Percentiles rank a stretch among this genome's conserved stretches.
These are phyloP conservation scores for Poeciliopsis infans DNA, from an alignment of 2,797 vertebrate genomes.

Conservation along the genomic window DNA sequence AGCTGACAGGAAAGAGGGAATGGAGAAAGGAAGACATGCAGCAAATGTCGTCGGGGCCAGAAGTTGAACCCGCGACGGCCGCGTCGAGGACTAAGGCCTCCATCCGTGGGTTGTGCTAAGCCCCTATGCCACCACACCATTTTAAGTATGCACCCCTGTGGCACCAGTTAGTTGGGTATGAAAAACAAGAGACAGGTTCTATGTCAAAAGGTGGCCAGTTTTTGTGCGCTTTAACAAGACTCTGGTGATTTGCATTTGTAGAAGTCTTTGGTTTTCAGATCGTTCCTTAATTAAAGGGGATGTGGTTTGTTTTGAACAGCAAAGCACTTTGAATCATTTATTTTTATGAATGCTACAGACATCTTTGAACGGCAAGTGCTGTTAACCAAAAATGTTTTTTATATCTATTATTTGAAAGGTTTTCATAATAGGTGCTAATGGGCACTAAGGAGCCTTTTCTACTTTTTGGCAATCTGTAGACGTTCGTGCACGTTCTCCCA, in stretches of 20 bases:
- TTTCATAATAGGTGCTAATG: neutral
- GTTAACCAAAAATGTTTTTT: slow-evolving; percentile 32
- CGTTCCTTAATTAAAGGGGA: neutral
- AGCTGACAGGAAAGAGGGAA: no score
- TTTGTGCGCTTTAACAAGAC: slow-evolving; percentile 52
- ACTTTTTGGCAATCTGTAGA: slow-evolving; percentile 86
- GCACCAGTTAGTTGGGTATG: slow-evolving; percentile 8
- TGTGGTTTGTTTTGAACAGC: neutral
- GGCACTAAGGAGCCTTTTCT: slow-evolving; percentile 25
- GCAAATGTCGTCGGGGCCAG: no score
- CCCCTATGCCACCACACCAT: neutral
- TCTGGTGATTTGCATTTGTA: slow-evolving; percentile 2
- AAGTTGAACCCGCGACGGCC: no score
- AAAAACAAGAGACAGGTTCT: slow-evolving; percentile 28
- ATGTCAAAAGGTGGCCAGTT: slow-evolving; percentile 15
- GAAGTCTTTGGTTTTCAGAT: neutral
- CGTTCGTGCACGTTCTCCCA: slow-evolving; percentile 95
- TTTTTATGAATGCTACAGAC: slow-evolving; percentile 8
- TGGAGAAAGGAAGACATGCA: no score
- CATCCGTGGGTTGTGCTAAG: no score
- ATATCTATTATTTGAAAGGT: slow-evolving; percentile 38
- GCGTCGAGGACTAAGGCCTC: no score
- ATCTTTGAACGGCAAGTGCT: slow-evolving; percentile 8
- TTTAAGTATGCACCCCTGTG: slow-evolving; percentile 13
- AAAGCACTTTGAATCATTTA: slow-evolving; percentile 7